Percentiles rank a stretch among this genome's conserved stretches.
These are phyloP conservation scores for Lophura nycthemera DNA, from an alignment of 2,113 vertebrate species.

Conservation along the genomic window DNA sequence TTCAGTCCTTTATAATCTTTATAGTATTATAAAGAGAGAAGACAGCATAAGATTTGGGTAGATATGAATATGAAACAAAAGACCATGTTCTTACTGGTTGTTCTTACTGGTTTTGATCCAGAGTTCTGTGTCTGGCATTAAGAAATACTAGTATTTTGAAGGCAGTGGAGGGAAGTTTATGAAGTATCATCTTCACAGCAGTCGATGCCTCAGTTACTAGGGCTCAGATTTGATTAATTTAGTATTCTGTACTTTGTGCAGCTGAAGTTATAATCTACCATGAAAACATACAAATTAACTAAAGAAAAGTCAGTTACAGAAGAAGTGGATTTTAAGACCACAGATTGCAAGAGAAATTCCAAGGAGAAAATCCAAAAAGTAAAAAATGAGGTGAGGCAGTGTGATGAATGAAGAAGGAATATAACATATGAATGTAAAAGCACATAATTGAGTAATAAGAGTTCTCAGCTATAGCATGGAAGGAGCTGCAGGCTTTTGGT, in stretches of 20 bases:
- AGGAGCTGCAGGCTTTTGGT: background rate
- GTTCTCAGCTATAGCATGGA: background rate
- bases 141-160: background rate
- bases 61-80: background rate
- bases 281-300: accelerated
- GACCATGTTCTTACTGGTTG: background rate
- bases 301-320: background rate
- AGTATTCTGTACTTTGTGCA: background rate
- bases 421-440: background rate
- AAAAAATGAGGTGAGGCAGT: background rate
- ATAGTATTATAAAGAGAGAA: background rate
- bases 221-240: background rate
- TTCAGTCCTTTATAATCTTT: no score
- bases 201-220: background rate
- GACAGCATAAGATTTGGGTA: background rate
- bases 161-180: accelerated
- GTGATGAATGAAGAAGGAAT: background rate
- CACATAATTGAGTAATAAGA: background rate
- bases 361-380: background rate
- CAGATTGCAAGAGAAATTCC: background rate
- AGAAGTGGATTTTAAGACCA: background rate
- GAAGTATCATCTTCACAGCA: background rate
- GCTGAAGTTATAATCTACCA: background rate
- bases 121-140: background rate
- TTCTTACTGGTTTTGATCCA: background rate